Evolutionary conservation across 2,888 invertebrate species (phyloP).

Genomic region (Dryomyza anilis): DNA sequence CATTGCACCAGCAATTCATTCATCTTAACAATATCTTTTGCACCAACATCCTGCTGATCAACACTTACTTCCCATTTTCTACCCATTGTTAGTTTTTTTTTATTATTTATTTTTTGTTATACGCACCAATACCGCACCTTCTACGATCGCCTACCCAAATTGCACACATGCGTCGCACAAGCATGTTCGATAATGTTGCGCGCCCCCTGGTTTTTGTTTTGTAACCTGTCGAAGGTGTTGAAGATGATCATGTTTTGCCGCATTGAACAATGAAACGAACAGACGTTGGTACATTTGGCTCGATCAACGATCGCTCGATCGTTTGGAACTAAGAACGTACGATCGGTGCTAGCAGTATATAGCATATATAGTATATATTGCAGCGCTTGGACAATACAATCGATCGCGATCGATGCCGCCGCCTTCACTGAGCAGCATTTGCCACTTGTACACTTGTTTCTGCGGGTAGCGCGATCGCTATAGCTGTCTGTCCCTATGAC

Average conservation of each 20-base stretch:
- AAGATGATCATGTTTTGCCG: conserved; percentile 58
- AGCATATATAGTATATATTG: too few relatives aligned
- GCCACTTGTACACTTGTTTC: conserved; percentile 59
- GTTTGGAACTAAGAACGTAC: background rate
- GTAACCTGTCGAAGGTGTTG: conserved; percentile 62
- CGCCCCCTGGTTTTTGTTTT: conserved; percentile 55
- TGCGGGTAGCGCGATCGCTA: conserved; percentile 53
- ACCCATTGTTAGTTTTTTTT: background rate
- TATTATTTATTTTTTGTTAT: background rate
- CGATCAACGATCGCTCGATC: background rate
- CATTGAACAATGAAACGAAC: conserved; percentile 46
- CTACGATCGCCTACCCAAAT: background rate
- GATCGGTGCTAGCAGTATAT: conserved; percentile 1
- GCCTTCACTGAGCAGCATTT: conserved; percentile 24
- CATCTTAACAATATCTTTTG: conserved; percentile 23
- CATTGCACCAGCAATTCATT: conserved; percentile 16
- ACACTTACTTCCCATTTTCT: conserved; percentile 18
- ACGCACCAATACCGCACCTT: conserved; percentile 17
- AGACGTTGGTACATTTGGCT: too few relatives aligned
- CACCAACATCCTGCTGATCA: conserved; percentile 25
- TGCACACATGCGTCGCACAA: conserved; percentile 30
- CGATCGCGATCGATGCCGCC: conserved; percentile 33
- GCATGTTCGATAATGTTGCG: conserved; percentile 55
- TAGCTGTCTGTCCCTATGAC: background rate
- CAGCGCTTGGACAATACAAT: conserved; percentile 40